Evolutionary conservation across 2,797 vertebrate genomes (phyloP).

Genomic region (Tokudaia muenninki): DNA sequence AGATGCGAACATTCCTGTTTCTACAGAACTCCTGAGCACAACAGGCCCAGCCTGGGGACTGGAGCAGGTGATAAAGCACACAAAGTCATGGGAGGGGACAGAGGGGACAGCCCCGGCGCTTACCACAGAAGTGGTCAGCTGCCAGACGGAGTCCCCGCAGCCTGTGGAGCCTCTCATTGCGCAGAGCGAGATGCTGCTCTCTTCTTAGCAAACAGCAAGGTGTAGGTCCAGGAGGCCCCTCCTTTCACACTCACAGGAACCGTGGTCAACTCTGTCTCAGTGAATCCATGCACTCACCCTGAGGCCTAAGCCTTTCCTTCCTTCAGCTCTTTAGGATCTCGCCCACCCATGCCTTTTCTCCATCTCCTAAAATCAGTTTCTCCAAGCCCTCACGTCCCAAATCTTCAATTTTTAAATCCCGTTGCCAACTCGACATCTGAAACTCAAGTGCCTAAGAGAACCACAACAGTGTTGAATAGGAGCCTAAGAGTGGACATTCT

Average conservation of each 20-base stretch:
- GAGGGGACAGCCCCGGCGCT: neutral
- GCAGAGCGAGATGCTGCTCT: neutral
- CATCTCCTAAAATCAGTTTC: conserved; percentile 22
- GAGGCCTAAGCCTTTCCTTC: neutral
- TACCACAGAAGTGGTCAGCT: neutral
- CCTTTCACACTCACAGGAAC: neutral
- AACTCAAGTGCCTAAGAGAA: neutral
- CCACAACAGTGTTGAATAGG: neutral
- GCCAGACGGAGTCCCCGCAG: neutral
- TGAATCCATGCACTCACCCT: neutral
- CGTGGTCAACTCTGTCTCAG: neutral
- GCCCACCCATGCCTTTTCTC: conserved; percentile 2
- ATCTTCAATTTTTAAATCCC: conserved; percentile 37
- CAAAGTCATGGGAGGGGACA: neutral
- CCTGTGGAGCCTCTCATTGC: neutral
- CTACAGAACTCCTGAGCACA: conserved; percentile 20
- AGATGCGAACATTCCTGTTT: conserved; percentile 53
- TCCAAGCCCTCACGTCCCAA: neutral
- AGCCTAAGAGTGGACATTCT: neutral
- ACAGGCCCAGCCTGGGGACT: neutral
- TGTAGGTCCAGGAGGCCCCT: neutral
- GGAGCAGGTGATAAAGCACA: neutral
- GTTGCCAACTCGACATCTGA: conserved; percentile 1
- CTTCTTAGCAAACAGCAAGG: neutral
- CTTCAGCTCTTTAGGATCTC: neutral